Percentiles rank a stretch among this genome's conserved stretches.
Conservation (phyloP, 2,113 vertebrate species). For the Cottus gobio region DNA sequence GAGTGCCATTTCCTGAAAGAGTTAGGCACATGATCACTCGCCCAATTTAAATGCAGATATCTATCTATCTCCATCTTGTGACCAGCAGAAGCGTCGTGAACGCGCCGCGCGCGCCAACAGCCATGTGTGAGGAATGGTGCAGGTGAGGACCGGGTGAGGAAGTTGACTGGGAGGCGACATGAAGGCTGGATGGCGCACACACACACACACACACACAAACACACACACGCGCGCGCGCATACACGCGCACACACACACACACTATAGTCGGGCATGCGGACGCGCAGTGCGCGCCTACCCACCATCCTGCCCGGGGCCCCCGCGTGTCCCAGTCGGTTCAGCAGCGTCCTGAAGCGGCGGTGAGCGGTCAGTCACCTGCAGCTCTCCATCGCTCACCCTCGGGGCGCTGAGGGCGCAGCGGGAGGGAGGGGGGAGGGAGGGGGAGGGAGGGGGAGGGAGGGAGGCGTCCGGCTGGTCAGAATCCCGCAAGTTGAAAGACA, state of each 20-base stretch:
- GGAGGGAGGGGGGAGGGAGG: slow-evolving; percentile 1
- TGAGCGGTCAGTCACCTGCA: slow-evolving; percentile 73
- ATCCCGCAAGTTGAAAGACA: slow-evolving; percentile 49
- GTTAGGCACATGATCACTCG: slow-evolving; percentile 47
- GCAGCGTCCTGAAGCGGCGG: slow-evolving; percentile 37
- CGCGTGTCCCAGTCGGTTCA: slow-evolving; percentile 39
- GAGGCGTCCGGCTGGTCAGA: slow-evolving; percentile 1
- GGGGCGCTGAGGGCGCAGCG: slow-evolving; percentile 14
- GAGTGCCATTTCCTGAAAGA: slow-evolving; percentile 19
- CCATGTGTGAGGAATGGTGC: neutral
- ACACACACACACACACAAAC: neutral
- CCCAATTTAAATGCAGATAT: slow-evolving; percentile 14
- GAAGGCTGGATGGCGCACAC: neutral
- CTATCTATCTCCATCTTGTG: slow-evolving; percentile 33
- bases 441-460: neutral
- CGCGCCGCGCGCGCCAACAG: no score
- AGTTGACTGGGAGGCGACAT: slow-evolving; percentile 19
- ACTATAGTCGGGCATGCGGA: neutral
- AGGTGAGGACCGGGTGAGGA: slow-evolving; percentile 16
- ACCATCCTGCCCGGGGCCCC: slow-evolving; percentile 70
- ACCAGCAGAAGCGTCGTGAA: neutral
- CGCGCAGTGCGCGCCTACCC: slow-evolving; percentile 57
- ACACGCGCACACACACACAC: slow-evolving; percentile 1
- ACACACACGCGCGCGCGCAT: neutral
- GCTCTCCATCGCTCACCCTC: slow-evolving; percentile 68